Percentiles rank a stretch among this genome's conserved stretches.
phyloP scores from a whole-genome alignment of 1,140 invertebrate species.

The Tetramorium simillimum region DNA sequence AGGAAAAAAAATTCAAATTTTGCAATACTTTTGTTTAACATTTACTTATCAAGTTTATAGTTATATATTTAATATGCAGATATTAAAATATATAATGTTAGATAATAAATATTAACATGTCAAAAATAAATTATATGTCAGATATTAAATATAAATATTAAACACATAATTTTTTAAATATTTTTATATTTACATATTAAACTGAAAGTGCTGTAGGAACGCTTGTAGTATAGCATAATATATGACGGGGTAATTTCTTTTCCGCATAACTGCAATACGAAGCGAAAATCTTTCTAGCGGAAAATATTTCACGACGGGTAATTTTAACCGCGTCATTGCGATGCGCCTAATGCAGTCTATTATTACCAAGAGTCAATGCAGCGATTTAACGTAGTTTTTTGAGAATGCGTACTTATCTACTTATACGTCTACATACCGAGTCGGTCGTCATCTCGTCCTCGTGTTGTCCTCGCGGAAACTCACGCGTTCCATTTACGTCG shows the following conservation, averaged over 20 bases:
- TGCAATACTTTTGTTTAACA: neutral
- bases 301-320: neutral
- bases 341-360: neutral
- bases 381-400: neutral
- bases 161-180: neutral
- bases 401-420: neutral
- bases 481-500: constrained; percentile 3
- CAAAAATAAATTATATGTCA: constrained; percentile 1
- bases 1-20: neutral
- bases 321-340: constrained; percentile 9
- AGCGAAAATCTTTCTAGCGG: neutral
- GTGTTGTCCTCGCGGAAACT: neutral
- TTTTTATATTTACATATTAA: neutral
- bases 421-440: neutral
- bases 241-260: neutral
- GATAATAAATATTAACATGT: constrained; percentile 19
- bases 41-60: too few species aligned
- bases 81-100: neutral
- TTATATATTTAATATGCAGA: neutral
- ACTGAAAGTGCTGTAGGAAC: neutral
- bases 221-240: neutral
- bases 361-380: neutral
- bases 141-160: constrained; percentile 9
- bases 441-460: neutral
- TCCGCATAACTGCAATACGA: neutral